Base-by-base conservation (phyloP, 2,888 invertebrate species). In the Protula sp. region DNA sequence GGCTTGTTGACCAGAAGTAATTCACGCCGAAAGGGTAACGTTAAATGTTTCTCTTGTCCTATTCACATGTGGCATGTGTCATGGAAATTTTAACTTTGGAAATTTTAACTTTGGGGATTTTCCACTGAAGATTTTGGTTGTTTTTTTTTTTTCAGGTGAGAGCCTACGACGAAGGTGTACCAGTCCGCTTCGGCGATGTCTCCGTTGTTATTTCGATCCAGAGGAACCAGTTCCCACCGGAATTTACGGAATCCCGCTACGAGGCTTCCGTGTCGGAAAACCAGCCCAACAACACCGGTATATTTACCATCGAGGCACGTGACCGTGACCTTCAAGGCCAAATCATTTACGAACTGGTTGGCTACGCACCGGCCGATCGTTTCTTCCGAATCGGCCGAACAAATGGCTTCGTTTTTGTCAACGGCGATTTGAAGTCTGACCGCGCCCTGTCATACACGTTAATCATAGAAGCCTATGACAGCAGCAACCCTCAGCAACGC, bases 361-460 rank as follows among this genome's bases (percentile, higher is more conserved):
- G 67, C 2, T 54, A 64, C 30, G 60, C 68, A 24, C 70, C 72
- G 5, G 72, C 68, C 4, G 61, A 61, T 19, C 60, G 64, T 2
- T 72, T 63, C 65, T 72, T 72, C 60, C 60, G 57, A 38, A 68
- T 76, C 3, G 57, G 71, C 38, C 62, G 67, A 0, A 60, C 60
- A 3, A 57, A 9, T 9, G 67, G 67, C 5, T 29, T 27, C 9
- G 56, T 67, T 3, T 58, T 47, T 26, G 68, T 76, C 3, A 65
- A 63, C 31, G 64, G 65, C 28, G 65, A 66, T 31, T 61, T 76
- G 30, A 68, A 65, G 53, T 59, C 54, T 3, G 73, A 72, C 56
- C 62, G 57, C n/a, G 68, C 66, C 0, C 55, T 68, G 53, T 22
- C 54, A 19, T 76, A 76, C 63, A 69, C 60, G 45, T 74, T 76